Evolutionary conservation across 1,140 invertebrate species (phyloP).

Genomic region (Aphelenchoides fujianensis): DNA sequence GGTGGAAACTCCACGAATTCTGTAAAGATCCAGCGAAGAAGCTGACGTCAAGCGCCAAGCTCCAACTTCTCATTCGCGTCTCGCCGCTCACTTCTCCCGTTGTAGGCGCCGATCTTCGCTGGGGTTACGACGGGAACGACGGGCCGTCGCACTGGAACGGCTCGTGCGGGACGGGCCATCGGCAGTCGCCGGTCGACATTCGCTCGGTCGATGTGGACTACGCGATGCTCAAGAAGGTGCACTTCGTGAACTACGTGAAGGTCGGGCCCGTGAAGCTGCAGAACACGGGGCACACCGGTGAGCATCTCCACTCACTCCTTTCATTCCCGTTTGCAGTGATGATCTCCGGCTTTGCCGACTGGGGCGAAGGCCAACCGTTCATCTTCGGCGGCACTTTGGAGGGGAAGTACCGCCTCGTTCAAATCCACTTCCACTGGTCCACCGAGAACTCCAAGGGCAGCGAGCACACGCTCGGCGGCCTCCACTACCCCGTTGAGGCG

Average conservation of each 20-base stretch:
- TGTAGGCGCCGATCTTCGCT: too few species aligned
- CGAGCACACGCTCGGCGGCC: conserved; percentile 78
- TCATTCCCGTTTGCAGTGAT: conserved; percentile 53
- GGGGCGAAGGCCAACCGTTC: conserved; percentile 52
- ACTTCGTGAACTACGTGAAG: conserved; percentile 56
- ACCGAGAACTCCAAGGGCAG: conserved; percentile 76
- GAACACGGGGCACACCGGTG: conserved; percentile 58
- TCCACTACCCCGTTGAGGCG: conserved; percentile 66
- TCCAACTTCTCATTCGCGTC: too few species aligned
- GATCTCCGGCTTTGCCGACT: conserved; percentile 51
- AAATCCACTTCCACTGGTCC: conserved; percentile 83
- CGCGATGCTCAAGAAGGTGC: conserved; percentile 42
- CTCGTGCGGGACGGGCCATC: conserved; percentile 44
- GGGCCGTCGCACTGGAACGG: conserved; percentile 48
- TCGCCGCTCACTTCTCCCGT: too few species aligned
- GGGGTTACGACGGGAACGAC: conserved; percentile 49
- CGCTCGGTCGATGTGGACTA: conserved; percentile 53
- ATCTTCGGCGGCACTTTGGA: conserved; percentile 71
- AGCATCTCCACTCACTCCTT: conserved; percentile 6
- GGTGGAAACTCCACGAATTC: too few species aligned
- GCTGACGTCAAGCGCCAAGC: too few species aligned
- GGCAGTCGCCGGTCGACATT: conserved; percentile 60
- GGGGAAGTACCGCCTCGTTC: conserved; percentile 74
- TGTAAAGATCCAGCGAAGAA: too few species aligned
- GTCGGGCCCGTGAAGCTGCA: conserved; percentile 44